Evolutionary conservation across 2,888 invertebrate genomes (phyloP).

Genomic region (Alcis repandata): DNA sequence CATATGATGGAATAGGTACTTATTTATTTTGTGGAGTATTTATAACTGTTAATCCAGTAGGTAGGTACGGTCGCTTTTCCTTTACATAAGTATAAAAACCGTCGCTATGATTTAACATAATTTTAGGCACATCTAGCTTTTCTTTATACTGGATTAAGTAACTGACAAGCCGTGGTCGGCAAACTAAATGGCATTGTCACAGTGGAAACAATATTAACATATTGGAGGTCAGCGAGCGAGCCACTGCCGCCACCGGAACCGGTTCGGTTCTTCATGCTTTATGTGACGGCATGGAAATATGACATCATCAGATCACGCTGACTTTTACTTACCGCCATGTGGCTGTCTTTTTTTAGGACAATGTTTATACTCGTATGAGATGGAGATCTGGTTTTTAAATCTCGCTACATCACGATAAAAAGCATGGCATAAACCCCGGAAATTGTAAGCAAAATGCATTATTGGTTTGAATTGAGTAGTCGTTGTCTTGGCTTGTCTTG

Average conservation of each 20-base stretch:
- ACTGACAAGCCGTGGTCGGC: conserved; percentile 11
- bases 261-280: conserved; percentile 68
- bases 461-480: too few species aligned
- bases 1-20: too few species aligned
- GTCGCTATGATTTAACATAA: too few species aligned
- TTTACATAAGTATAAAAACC: too few species aligned
- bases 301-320: conserved; percentile 66
- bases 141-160: neutral
- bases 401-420: too few species aligned
- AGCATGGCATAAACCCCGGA: too few species aligned
- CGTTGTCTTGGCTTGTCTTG: too few species aligned
- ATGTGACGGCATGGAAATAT: conserved; percentile 72
- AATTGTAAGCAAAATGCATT: too few species aligned
- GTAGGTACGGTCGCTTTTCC: too few species aligned
- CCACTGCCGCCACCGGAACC: conserved; percentile 60
- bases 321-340: conserved; percentile 15
- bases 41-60: too few species aligned
- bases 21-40: too few species aligned
- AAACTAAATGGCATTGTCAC: conserved; percentile 16
- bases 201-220: conserved; percentile 74
- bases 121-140: neutral
- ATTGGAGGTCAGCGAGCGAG: conserved; percentile 76
- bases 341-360: conserved; percentile 6
- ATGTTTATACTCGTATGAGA: neutral
- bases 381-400: neutral